Conservation (phyloP, 2,113 vertebrate genomes). For the Bubo bubo region DNA sequence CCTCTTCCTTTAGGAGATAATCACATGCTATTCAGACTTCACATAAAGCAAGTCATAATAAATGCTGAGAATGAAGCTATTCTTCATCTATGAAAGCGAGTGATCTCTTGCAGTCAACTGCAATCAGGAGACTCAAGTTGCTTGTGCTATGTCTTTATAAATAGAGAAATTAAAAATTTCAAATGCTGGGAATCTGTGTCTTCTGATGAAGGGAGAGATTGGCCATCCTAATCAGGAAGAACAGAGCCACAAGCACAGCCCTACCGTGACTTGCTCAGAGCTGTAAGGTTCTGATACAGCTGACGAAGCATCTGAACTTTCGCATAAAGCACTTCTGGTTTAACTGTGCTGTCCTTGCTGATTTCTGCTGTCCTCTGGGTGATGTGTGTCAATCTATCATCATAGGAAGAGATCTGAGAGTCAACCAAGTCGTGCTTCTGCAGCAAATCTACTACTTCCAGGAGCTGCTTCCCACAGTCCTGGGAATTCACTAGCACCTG, state of each 20-base stretch:
- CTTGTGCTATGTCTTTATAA: neutral
- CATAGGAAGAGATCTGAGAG: constrained; percentile 80
- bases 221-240: neutral
- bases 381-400: constrained; percentile 76
- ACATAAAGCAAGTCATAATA: neutral
- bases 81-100: neutral
- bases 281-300: constrained; percentile 78
- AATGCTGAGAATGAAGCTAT: neutral
- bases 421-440: constrained; percentile 87
- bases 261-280: constrained; percentile 84
- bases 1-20: neutral
- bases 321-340: constrained; percentile 75
- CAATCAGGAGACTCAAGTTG: neutral
- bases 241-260: neutral
- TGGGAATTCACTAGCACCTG: constrained; percentile 78
- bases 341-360: constrained; percentile 49
- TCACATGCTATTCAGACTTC: neutral
- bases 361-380: constrained; percentile 62
- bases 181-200: neutral
- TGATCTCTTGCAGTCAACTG: neutral
- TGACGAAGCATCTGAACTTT: constrained; percentile 77
- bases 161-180: neutral
- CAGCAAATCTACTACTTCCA: constrained; percentile 81
- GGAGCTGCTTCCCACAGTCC: constrained; percentile 82
- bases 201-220: neutral